Percentiles rank a stretch among this genome's conserved stretches.
Evolutionary conservation across 2,113 vertebrate species (phyloP).

Genomic region (Pachyramphus minor): DNA sequence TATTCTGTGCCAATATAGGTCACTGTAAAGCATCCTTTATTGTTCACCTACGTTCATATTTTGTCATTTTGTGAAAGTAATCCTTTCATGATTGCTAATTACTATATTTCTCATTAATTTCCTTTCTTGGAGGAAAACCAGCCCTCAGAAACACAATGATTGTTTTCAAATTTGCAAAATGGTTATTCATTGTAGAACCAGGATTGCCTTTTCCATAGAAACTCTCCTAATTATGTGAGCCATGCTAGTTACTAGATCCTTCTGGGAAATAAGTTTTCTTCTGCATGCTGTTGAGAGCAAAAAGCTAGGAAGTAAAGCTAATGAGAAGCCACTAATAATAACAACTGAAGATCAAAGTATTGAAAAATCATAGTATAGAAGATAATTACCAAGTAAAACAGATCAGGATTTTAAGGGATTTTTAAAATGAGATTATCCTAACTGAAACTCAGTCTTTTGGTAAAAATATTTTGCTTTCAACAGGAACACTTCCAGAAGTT

Average conservation of each 20-base stretch:
- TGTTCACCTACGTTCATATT: not conserved
- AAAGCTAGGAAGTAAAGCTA: not conserved
- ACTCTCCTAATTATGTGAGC: not conserved
- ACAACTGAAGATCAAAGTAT: not conserved
- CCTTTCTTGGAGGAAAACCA: conserved; percentile 1
- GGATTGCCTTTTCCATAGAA: not conserved
- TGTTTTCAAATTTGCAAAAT: not conserved
- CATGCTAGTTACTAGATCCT: not conserved
- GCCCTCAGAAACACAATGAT: not conserved
- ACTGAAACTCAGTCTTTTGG: not conserved
- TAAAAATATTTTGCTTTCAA: not conserved
- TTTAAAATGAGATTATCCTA: not conserved
- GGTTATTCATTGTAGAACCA: not conserved
- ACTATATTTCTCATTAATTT: conserved; percentile 10
- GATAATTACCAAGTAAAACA: not conserved
- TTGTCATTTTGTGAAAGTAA: not conserved
- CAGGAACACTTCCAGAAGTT: not conserved
- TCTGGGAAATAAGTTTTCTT: not conserved
- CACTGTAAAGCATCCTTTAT: not conserved
- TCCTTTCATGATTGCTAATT: conserved; percentile 1
- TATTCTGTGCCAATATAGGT: not conserved
- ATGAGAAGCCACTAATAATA: not conserved
- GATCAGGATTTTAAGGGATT: not conserved
- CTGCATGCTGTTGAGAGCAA: not conserved
- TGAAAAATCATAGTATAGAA: not conserved